Conservation (phyloP, 2,888 invertebrate species). For the Antheraea assamensis region DNA sequence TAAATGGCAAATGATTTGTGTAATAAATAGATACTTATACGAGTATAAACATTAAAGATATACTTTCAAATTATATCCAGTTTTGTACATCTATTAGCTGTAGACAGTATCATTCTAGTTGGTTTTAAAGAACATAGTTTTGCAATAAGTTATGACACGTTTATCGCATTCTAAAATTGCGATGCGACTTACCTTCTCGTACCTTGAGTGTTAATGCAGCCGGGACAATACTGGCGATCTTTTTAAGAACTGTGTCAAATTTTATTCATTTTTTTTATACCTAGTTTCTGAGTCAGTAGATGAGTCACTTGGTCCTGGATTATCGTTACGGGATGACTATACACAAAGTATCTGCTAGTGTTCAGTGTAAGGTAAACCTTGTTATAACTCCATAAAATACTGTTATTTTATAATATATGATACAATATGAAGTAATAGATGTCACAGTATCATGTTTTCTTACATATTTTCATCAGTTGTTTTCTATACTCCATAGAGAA, state of each 20-base stretch:
- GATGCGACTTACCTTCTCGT: neutral
- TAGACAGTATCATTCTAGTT: neutral
- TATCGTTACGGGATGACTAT: no score
- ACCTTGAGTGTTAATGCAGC: neutral
- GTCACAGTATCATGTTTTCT: no score
- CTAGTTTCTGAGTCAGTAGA: no score
- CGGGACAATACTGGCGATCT: no score
- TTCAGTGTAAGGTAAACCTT: no score
- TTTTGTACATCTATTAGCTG: neutral
- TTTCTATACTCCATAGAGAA: neutral
- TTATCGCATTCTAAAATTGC: neutral
- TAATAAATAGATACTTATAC: neutral
- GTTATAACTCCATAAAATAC: no score
- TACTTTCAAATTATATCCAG: slow-evolving; percentile 27
- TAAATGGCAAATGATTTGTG: neutral
- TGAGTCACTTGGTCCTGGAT: no score
- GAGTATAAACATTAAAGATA: slow-evolving; percentile 26
- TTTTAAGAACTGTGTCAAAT: no score
- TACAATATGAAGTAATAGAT: no score
- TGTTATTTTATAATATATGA: no score
- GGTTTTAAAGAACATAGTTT: neutral
- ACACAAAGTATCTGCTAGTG: no score
- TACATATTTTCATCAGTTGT: neutral
- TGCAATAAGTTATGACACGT: neutral
- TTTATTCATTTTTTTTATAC: no score